These are phyloP conservation scores for Chromobotia macracanthus DNA, from an alignment of 2,797 vertebrate species.

Conservation along the genomic window DNA sequence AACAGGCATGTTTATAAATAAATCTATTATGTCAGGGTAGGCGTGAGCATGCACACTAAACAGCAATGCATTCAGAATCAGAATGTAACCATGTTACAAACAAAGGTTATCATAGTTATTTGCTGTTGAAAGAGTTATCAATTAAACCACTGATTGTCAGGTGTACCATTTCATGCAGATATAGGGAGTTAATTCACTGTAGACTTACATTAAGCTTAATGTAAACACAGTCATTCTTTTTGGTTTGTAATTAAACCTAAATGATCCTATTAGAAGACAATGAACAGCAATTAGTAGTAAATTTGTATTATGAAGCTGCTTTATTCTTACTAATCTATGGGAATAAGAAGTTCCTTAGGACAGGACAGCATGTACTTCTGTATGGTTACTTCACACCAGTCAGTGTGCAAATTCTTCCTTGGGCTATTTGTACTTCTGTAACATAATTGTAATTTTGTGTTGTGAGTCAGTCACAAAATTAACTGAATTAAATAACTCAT, in stretches of 20 bases:
- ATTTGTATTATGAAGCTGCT: background rate
- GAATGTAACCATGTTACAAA: background rate
- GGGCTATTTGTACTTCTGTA: background rate
- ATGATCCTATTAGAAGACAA: background rate
- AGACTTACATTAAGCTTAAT: background rate
- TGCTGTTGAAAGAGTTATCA: background rate
- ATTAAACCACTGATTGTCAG: background rate
- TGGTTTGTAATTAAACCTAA: background rate
- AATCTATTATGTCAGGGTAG: background rate
- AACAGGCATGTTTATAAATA: background rate
- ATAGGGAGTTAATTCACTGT: background rate
- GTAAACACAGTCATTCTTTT: background rate
- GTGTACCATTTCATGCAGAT: background rate
- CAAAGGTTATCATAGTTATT: background rate
- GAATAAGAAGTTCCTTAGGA: background rate
- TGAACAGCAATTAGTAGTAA: background rate
- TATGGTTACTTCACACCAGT: constrained; percentile 9
- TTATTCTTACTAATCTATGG: background rate
- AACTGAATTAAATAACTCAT: background rate
- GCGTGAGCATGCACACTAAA: background rate
- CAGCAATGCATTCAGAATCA: background rate
- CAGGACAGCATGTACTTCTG: background rate
- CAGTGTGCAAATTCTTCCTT: background rate
- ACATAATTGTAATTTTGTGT: background rate
- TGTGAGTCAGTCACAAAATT: constrained; percentile 6